Evolutionary conservation across 2,888 invertebrate genomes (phyloP), one percentile per base, ranked within the genome.

Genomic region (Drosophila eohydei): DNA sequence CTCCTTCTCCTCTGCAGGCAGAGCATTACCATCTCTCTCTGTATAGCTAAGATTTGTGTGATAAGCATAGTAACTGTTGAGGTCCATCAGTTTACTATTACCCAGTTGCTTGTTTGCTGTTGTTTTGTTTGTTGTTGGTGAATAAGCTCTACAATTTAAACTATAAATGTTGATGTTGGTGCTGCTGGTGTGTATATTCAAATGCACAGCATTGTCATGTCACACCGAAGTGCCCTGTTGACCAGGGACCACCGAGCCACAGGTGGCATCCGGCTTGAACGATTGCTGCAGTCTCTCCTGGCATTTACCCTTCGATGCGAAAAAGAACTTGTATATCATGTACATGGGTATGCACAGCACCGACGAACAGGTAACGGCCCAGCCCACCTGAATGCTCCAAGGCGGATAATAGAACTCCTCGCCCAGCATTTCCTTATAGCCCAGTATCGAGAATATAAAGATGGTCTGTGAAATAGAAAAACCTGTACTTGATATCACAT

Each of bases 281-380:
- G 90, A 80, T 44, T 85, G 78, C 14, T 83, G 79, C 36, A 90
- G 63, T 14, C 92, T 89, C 60, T 90, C 71, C 34, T 81, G 80
- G 52, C 90, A 92, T 44, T 71, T 78, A 32, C 97, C 96, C 36
- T 95, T 96, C 0, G 96, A 96, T 58, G 95, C 95, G 64, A 94
- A 92, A 63, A 94, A 92, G 81, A 96, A 94, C 92, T 96, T 96
- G 93, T 97, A 97, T 64, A 97, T 84, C 81, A 97, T 96, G 93
- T 97, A 97, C 77, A 95, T 91, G 2, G 98, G 98, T 78, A 98
- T 97, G 91, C 97, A 97, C 70, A 97, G 94, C 71, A 97, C 95
- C 30, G 98, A 97, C 51, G 97, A 97, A 56, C 95, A 95, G 0
- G 97, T 97, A 88, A 98, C 94, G 30, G 95, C 92, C 95, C 97